phyloP scores from a whole-genome alignment of 2,888 invertebrate species.

The Pseudeuparius sepicola region DNA sequence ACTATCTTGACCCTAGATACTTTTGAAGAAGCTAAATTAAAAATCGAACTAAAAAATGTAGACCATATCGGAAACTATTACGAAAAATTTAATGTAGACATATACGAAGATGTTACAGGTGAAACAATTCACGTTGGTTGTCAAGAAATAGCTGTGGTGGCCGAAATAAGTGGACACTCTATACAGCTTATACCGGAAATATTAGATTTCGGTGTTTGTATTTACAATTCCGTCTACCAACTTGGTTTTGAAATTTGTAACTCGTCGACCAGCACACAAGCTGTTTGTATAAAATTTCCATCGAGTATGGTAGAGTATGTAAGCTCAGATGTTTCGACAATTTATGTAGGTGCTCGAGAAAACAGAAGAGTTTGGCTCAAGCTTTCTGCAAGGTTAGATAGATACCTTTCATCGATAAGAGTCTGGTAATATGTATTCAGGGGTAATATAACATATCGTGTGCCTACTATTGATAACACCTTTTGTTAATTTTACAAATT shows the following conservation, averaged over 20 bases:
- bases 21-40: no score
- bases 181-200: constrained; percentile 19
- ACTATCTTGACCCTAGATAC: constrained; percentile 13
- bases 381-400: constrained; percentile 22
- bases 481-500: no score
- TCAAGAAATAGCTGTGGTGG: constrained; percentile 20
- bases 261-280: constrained; percentile 20
- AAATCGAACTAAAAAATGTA: constrained; percentile 19
- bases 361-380: constrained; percentile 22
- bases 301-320: constrained; percentile 19
- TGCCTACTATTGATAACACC: no score
- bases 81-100: constrained; percentile 20
- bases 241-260: constrained; percentile 22
- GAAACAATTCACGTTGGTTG: constrained; percentile 6
- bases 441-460: no score
- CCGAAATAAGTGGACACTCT: constrained; percentile 24
- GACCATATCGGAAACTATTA: constrained; percentile 22
- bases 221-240: constrained; percentile 24
- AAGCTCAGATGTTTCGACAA: constrained; percentile 16
- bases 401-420: no score
- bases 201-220: constrained; percentile 25
- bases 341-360: constrained; percentile 20
- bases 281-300: constrained; percentile 23
- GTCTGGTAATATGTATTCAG: no score
- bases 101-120: constrained; percentile 16